Evolutionary conservation across 2,888 invertebrate genomes (phyloP).

Genomic region (Andrena bicolor): DNA sequence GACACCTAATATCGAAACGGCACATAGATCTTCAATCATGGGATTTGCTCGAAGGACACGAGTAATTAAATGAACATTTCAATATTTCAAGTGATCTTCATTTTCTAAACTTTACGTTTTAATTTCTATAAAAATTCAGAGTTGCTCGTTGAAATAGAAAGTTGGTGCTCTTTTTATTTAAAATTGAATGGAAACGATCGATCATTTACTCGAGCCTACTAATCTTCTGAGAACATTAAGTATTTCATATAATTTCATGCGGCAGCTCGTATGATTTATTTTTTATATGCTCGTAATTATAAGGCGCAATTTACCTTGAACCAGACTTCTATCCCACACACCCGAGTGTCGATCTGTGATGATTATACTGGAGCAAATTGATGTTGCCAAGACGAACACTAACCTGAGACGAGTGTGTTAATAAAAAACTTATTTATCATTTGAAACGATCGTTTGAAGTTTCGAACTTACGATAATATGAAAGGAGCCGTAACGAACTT

Average conservation of each 20-base stretch:
- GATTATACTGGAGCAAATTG: conserved; percentile 93
- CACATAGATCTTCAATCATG: not conserved
- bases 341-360: conserved; percentile 93
- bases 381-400: conserved; percentile 93
- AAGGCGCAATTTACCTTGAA: conserved; percentile 87
- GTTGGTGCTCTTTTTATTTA: too few relatives aligned
- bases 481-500: conserved; percentile 95
- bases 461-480: conserved; percentile 90
- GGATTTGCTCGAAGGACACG: not conserved
- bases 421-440: not conserved
- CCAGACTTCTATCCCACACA: conserved; percentile 94
- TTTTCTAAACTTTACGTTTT: not conserved
- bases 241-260: too few relatives aligned
- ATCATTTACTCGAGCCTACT: too few relatives aligned
- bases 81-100: not conserved
- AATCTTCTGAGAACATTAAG: too few relatives aligned
- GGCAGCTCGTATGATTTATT: too few relatives aligned
- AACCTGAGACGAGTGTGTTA: conserved; percentile 87
- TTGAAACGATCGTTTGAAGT: not conserved
- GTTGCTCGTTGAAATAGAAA: too few relatives aligned
- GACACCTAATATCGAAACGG: conserved; percentile 86
- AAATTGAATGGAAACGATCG: too few relatives aligned
- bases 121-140: not conserved
- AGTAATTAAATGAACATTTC: not conserved
- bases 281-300: too few relatives aligned